Percentiles rank a stretch among this genome's conserved stretches.
phyloP scores from a whole-genome alignment of 2,113 vertebrate species.

The Todiramphus saurophagus region DNA sequence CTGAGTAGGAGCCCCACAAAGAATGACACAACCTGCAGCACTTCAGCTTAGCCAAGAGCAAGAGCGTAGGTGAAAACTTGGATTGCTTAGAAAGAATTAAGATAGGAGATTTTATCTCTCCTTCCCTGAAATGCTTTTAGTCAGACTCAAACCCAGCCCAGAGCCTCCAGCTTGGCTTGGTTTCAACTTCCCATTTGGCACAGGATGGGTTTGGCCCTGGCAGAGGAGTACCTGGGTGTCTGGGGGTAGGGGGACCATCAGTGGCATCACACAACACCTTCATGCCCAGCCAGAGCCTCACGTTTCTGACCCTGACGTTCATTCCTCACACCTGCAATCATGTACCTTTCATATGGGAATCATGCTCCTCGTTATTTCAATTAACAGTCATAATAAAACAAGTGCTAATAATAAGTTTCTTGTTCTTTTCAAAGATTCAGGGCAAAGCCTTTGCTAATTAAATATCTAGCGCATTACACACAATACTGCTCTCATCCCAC shows the following conservation, averaged over 20 bases:
- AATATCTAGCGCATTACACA: background rate
- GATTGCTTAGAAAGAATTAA: background rate
- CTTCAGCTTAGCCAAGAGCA: background rate
- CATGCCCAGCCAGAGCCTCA: background rate
- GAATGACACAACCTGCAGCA: background rate
- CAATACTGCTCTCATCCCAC: background rate
- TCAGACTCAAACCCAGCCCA: background rate
- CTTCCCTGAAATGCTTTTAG: background rate
- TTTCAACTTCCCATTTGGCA: background rate
- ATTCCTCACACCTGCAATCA: background rate
- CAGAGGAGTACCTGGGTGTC: background rate
- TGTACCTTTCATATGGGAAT: background rate
- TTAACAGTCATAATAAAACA: background rate
- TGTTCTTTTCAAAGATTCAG: background rate
- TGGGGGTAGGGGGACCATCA: accelerated
- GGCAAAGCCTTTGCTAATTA: background rate
- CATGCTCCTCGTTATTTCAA: background rate
- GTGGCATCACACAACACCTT: accelerated
- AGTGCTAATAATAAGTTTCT: conserved; percentile 8
- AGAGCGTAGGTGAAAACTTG: background rate
- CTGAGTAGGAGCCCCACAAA: background rate
- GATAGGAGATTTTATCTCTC: conserved; percentile 21
- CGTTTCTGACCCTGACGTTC: accelerated
- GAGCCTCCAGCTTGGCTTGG: background rate
- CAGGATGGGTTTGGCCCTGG: background rate